Base-by-base conservation (phyloP, 2,797 vertebrate species). In the Austrolebias charrua region DNA sequence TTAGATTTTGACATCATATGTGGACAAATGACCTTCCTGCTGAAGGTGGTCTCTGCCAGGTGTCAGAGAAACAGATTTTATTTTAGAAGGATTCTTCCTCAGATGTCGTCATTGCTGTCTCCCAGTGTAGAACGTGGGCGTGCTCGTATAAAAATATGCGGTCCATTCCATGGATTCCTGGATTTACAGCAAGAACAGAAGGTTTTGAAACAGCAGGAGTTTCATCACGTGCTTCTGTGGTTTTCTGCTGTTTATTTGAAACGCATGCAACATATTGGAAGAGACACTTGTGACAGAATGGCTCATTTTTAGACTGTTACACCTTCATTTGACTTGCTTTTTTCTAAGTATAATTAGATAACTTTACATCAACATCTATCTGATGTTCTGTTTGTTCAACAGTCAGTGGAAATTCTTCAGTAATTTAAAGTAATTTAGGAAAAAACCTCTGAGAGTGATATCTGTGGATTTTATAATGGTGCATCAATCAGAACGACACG, bases 381-480 rank as follows among this genome's bases (percentile, higher is more conserved):
- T 24, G 24, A 24, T 24, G 24, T 24, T 24, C 24, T 24, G 24
- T 24, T 24, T 24, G 24, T 24, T 24, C 3, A 24, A 24, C 24
- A 24, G 38, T 40, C 38, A 44, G 3, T 33, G 18, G 19, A 44
- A 38, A 33, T 15, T 18, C 71, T 79, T 60, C 61, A 54, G 42
- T 44, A 53, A 14, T 11, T 29, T 24, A 13, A 70, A 70, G 69
- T 31, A 14, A 45, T 48, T 60, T 59, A 24, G 52, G 52, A 47
- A 73, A 60, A 63, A 15, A 6, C 43, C 42, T 50, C 40, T 55
- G 54, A 66, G 44, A 53, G 57, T 4, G 15, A 40, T 13, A 20
- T 70, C 43, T 73, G 52, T 19, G 63, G 38, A 61, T 66, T 64
- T 70, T 48, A 67, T 43, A 11, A 55, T 55, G 35, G 45, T 18